Conservation (phyloP, 92 coral and sea anemone species). For the Epizoanthus ramosus region DNA sequence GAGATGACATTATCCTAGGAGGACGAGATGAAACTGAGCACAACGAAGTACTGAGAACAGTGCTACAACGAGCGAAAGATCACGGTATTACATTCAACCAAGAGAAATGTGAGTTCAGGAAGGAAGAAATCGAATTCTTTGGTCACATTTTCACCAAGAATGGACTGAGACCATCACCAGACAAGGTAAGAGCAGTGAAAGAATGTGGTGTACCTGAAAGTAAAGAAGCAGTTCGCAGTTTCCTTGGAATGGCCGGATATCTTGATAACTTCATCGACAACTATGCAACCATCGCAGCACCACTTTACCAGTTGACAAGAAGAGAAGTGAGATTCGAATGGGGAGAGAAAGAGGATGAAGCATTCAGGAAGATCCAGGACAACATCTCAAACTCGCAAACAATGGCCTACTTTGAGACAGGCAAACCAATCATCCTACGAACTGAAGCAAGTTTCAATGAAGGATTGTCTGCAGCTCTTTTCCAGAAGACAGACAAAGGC, state of each 20-base stretch:
- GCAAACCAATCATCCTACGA: conserved; percentile 19
- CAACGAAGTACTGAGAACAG: too few relatives aligned
- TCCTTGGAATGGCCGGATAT: conserved; percentile 62
- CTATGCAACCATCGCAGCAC: conserved; percentile 67
- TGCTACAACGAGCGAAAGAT: too few relatives aligned
- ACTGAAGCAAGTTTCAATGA: conserved; percentile 40
- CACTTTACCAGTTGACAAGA: not conserved
- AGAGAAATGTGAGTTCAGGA: too few relatives aligned
- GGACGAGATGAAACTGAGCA: too few relatives aligned
- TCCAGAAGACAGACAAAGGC: conserved; percentile 45
- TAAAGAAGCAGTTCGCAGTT: conserved; percentile 35
- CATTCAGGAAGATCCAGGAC: conserved; percentile 54
- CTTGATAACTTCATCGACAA: conserved; percentile 25
- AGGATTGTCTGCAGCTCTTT: conserved; percentile 56
- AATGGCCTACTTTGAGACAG: conserved; percentile 49
- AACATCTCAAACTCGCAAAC: conserved; percentile 54
- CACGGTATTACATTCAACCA: too few relatives aligned
- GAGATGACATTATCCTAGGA: conserved; percentile 38
- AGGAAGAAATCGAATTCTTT: too few relatives aligned
- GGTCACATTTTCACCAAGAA: too few relatives aligned
- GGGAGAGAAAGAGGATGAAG: too few relatives aligned
- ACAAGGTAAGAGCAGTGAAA: conserved; percentile 9
- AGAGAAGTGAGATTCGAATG: too few relatives aligned
- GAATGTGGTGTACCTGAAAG: conserved; percentile 41
- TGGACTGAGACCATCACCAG: not conserved